phyloP scores from a whole-genome alignment of 2,888 invertebrate genomes.

The Deilephila elpenor region DNA sequence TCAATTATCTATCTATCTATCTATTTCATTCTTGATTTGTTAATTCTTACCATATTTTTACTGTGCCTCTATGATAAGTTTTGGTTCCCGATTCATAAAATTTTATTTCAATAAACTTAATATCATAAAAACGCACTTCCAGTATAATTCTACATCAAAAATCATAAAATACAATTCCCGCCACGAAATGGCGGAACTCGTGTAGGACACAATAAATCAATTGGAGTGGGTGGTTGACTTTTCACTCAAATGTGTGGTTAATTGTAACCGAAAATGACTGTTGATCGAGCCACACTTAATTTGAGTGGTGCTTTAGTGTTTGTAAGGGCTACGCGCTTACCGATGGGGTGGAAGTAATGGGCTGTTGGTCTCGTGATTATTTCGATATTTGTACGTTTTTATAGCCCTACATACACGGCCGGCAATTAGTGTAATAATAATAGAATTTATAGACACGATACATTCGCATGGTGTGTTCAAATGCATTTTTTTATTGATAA shows the following conservation, averaged over 20 bases:
- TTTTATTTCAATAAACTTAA: background rate
- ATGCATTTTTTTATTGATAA: background rate
- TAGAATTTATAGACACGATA: slow-evolving; percentile 4
- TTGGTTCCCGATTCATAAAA: background rate
- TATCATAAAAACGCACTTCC: slow-evolving; percentile 42
- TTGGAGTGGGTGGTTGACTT: slow-evolving; percentile 85
- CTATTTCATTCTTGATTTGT: no score
- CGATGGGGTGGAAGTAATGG: slow-evolving; percentile 73
- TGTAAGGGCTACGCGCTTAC: slow-evolving; percentile 64
- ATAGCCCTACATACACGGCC: background rate
- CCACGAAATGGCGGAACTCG: slow-evolving; percentile 81
- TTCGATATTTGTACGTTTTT: slow-evolving; percentile 30
- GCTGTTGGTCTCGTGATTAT: slow-evolving; percentile 69
- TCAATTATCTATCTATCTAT: no score
- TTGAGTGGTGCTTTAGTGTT: slow-evolving; percentile 80
- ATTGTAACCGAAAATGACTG: slow-evolving; percentile 85
- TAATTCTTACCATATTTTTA: no score
- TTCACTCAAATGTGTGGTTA: slow-evolving; percentile 85
- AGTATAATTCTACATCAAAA: slow-evolving; percentile 43
- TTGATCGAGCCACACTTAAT: slow-evolving; percentile 85
- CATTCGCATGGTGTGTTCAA: background rate
- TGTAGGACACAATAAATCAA: slow-evolving; percentile 82
- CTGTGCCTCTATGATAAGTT: background rate
- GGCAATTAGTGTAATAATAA: slow-evolving; percentile 20
- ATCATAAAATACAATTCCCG: slow-evolving; percentile 64